A percentile compares a stretch with the other conserved stretches of the same genome.
These are phyloP conservation scores for Nesospiza acunhae DNA, from an alignment of 2,113 vertebrate species.

Conservation along the genomic window DNA sequence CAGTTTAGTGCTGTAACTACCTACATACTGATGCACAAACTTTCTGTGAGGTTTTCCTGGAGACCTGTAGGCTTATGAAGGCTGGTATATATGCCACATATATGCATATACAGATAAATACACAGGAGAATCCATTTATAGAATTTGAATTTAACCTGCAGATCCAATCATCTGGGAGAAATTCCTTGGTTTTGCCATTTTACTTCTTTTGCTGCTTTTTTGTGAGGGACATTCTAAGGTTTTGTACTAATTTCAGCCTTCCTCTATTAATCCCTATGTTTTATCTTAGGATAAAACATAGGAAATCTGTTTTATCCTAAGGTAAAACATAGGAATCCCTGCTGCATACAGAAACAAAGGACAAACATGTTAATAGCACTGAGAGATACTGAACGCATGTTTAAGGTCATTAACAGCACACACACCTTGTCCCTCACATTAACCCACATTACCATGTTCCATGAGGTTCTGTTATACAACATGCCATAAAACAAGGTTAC, in stretches of 20 bases:
- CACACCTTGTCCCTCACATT: background rate
- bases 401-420: background rate
- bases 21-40: background rate
- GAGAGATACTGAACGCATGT: background rate
- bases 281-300: background rate
- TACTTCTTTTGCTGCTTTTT: background rate
- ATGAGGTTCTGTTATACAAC: background rate
- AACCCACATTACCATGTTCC: background rate
- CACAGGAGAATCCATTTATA: background rate
- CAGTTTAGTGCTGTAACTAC: background rate
- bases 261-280: background rate
- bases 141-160: background rate
- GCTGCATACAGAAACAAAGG: background rate
- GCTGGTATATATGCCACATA: background rate
- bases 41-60: background rate
- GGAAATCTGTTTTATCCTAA: no score
- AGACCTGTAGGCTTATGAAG: background rate
- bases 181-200: background rate
- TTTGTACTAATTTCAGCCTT: background rate
- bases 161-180: background rate
- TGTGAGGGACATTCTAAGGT: background rate
- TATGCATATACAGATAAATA: background rate
- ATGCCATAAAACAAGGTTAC: background rate
- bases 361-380: constrained; percentile 3
- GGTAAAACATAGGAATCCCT: background rate